phyloP scores from a whole-genome alignment of 2,888 invertebrate species.

The Ophion ventricosus region DNA sequence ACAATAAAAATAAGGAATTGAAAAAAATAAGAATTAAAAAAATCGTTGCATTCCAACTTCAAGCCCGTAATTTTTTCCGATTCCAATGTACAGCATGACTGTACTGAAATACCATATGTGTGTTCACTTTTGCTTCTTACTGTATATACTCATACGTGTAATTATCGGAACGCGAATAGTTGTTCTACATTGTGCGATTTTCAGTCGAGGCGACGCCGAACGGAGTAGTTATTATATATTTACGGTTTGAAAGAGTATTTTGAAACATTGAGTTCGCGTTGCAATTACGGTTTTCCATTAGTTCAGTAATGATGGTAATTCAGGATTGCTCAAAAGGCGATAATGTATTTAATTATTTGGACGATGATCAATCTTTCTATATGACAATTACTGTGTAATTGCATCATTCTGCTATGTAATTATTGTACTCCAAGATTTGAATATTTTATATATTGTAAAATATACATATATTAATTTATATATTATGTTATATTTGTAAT shows the following conservation, averaged over 20 bases:
- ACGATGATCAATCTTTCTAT: not conserved
- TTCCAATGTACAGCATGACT: no score
- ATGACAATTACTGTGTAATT: not conserved
- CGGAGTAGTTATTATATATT: not conserved
- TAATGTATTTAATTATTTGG: not conserved
- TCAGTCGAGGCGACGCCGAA: not conserved
- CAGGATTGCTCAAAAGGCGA: not conserved
- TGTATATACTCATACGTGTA: no score
- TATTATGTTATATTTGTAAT: no score
- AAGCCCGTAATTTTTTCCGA: no score
- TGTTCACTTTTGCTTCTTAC: no score
- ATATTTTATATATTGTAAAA: not conserved
- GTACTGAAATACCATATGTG: no score
- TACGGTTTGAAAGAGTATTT: not conserved
- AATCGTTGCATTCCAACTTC: no score
- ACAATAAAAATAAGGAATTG: no score
- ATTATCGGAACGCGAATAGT: slow-evolving; percentile 1
- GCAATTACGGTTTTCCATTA: not conserved
- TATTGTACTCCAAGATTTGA: not conserved
- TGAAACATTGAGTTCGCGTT: not conserved
- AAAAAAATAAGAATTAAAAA: no score
- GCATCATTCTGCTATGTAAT: not conserved
- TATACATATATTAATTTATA: not conserved
- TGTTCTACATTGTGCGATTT: not conserved
- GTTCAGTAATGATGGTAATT: not conserved